Conservation (phyloP, 2,797 vertebrate species). For the Danionella dracula region DNA sequence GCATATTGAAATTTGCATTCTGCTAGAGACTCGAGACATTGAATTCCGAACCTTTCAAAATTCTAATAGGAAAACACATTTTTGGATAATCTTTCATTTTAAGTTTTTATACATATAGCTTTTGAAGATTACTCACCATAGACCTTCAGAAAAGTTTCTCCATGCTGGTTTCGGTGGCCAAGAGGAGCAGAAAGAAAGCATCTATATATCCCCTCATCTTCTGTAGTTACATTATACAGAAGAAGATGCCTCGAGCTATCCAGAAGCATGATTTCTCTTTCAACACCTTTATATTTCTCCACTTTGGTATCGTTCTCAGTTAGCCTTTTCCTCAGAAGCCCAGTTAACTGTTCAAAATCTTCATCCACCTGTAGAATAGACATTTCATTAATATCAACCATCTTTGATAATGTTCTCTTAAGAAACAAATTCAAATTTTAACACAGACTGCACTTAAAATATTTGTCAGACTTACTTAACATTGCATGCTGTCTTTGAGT, state of each 20-base stretch:
- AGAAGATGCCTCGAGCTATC: conserved; percentile 32
- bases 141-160: conserved; percentile 47
- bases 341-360: conserved; percentile 9
- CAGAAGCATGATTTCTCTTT: conserved; percentile 35
- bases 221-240: conserved; percentile 51
- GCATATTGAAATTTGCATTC: too few species aligned
- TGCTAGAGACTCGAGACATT: too few species aligned
- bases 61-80: too few species aligned
- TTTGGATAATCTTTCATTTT: too few species aligned
- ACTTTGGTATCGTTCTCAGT: not conserved
- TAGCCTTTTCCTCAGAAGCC: conserved; percentile 41
- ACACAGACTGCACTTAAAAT: too few species aligned
- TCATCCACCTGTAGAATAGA: conserved; percentile 36
- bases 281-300: conserved; percentile 21
- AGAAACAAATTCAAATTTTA: too few species aligned
- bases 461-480: too few species aligned
- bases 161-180: conserved; percentile 58
- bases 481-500: too few species aligned
- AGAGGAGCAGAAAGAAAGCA: conserved; percentile 61
- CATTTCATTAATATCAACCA: not conserved
- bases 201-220: conserved; percentile 52
- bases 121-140: conserved; percentile 45
- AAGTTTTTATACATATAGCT: too few species aligned
- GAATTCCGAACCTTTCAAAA: too few species aligned
- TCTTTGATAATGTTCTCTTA: too few species aligned